Percentiles rank a stretch among this genome's conserved stretches.
These are phyloP conservation scores for Chaenogobius annularis DNA, from an alignment of 2,113 vertebrate genomes.

Conservation along the genomic window DNA sequence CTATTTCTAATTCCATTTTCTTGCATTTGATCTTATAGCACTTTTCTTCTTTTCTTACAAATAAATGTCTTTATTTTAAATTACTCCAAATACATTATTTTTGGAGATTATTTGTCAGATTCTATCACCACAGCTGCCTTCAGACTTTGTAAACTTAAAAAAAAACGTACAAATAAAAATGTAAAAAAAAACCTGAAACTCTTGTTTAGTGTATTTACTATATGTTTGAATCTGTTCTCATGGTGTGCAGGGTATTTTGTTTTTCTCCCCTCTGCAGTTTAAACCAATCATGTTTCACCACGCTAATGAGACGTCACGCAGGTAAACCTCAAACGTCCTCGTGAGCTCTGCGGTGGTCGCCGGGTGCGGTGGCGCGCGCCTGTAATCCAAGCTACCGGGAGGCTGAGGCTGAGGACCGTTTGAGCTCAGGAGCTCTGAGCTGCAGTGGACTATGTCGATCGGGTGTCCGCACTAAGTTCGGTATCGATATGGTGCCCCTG, in stretches of 20 bases:
- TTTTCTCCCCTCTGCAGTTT: no score
- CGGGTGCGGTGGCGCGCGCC: no score
- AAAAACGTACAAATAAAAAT: background rate
- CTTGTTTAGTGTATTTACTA: background rate
- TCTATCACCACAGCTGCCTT: constrained; percentile 5
- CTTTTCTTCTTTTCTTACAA: background rate
- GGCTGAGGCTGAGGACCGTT: no score
- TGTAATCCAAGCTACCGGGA: no score
- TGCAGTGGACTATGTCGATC: no score
- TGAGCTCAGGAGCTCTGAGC: no score
- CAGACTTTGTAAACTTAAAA: background rate
- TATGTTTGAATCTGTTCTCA: no score
- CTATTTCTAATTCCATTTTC: background rate
- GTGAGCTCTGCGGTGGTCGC: background rate
- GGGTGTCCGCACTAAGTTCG: no score
- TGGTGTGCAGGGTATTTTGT: no score
- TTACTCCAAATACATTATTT: background rate
- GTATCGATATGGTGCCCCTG: no score
- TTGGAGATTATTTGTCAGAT: background rate
- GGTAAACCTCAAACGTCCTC: background rate
- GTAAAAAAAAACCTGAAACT: background rate
- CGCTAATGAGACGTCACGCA: background rate
- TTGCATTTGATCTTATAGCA: background rate
- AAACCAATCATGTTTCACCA: no score
- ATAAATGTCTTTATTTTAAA: background rate